These are phyloP conservation scores for Aleadryas rufinucha DNA, from an alignment of 2,113 vertebrate genomes.

Conservation along the genomic window DNA sequence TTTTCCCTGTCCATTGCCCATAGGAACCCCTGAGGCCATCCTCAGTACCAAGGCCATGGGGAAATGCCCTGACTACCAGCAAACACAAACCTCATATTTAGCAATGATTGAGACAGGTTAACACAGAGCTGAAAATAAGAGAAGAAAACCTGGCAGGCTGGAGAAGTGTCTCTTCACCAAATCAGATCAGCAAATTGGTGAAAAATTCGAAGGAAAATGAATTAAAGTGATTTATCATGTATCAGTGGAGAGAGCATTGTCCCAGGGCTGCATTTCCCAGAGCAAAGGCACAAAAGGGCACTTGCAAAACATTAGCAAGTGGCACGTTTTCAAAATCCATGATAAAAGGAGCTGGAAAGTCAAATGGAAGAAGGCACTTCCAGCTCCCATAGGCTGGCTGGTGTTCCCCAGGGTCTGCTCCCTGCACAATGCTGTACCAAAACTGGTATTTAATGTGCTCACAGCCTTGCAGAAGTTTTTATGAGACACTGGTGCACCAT, in stretches of 20 bases:
- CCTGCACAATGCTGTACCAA: fast-evolving
- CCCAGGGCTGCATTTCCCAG: neutral
- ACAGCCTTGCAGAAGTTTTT: neutral
- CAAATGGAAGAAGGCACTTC: neutral
- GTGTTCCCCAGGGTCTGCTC: neutral
- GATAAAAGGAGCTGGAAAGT: neutral
- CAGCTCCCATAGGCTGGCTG: neutral
- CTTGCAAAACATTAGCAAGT: neutral
- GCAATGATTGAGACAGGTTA: neutral
- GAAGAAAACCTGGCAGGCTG: neutral
- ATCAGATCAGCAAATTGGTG: neutral
- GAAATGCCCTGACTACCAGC: neutral
- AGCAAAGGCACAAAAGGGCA: neutral
- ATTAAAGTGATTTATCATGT: neutral
- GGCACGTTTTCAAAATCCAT: neutral
- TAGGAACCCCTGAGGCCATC: neutral
- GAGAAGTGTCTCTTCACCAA: neutral
- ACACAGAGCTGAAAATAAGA: neutral
- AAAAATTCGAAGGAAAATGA: neutral
- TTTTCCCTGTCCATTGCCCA: neutral
- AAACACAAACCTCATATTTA: neutral
- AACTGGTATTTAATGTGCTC: neutral
- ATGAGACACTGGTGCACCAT: fast-evolving
- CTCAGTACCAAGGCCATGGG: fast-evolving
- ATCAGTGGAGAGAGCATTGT: neutral